phyloP scores from a whole-genome alignment of 2,888 invertebrate genomes.

The Steinernema scapterisci region DNA sequence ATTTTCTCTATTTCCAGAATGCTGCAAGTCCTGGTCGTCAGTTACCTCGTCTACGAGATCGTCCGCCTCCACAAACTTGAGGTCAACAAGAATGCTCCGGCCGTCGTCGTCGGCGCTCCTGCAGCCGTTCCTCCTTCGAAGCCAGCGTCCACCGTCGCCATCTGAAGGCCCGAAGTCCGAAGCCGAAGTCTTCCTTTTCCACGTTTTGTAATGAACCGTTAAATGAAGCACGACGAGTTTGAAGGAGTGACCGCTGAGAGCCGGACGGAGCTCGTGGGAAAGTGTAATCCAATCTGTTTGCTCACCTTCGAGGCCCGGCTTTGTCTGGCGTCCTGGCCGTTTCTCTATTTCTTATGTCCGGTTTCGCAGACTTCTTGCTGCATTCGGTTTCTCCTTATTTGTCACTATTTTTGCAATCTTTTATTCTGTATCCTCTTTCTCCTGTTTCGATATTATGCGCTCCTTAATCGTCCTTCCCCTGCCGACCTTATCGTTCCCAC shows the following conservation, averaged over 20 bases:
- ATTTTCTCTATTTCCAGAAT: background rate
- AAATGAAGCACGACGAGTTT: background rate
- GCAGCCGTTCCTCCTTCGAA: background rate
- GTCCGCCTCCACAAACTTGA: background rate
- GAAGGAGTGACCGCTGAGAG: conserved; percentile 4
- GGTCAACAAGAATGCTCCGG: background rate
- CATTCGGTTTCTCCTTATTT: background rate
- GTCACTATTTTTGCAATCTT: background rate
- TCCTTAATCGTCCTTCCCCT: background rate
- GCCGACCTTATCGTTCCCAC: background rate
- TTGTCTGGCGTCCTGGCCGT: background rate
- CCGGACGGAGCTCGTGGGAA: background rate
- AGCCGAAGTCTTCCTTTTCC: background rate
- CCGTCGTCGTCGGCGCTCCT: conserved; percentile 9
- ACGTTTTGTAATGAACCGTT: background rate
- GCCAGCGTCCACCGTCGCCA: background rate
- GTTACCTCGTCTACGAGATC: conserved; percentile 17
- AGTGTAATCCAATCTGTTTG: conserved; percentile 23
- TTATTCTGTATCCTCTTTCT: background rate
- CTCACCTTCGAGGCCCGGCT: background rate
- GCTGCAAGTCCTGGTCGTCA: conserved; percentile 5
- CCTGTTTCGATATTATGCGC: too few relatives aligned
- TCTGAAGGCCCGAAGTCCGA: background rate
- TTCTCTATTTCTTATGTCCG: background rate
- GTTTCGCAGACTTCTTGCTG: background rate